Evolutionary conservation across 2,113 vertebrate species (phyloP).

Genomic region (Cyprinodon tularosa): DNA sequence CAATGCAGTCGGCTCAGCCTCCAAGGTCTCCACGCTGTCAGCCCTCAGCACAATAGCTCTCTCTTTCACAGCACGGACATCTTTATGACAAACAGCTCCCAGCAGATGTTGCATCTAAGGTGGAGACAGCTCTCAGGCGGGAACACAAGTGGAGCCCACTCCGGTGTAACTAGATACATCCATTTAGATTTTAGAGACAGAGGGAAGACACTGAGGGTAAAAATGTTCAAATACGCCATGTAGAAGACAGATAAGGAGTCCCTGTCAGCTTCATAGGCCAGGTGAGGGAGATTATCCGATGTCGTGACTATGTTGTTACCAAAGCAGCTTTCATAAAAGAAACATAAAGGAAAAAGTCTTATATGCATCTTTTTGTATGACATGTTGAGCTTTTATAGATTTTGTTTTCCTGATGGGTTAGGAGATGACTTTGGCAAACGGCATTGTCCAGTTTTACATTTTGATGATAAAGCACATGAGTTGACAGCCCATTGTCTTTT

Average conservation of each 20-base stretch:
- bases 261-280: constrained; percentile 81
- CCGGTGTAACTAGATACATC: constrained; percentile 85
- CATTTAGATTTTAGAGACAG: constrained; percentile 89
- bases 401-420: constrained; percentile 87
- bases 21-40: constrained; percentile 92
- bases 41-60: constrained; percentile 97
- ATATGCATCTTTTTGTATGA: constrained; percentile 99
- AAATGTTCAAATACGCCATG: constrained; percentile 33
- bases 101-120: constrained; percentile 68
- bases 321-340: constrained; percentile 97
- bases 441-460: constrained; percentile 60
- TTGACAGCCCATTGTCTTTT: constrained; percentile 36
- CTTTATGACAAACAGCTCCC: constrained; percentile 90
- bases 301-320: constrained; percentile 97
- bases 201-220: constrained; percentile 73
- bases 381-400: constrained; percentile 96
- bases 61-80: constrained; percentile 97
- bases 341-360: constrained; percentile 81
- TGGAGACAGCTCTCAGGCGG: constrained; percentile 61
- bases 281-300: constrained; percentile 84
- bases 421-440: constrained; percentile 77
- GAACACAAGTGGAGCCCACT: constrained; percentile 63
- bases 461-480: constrained; percentile 72
- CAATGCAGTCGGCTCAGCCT: constrained; percentile 90
- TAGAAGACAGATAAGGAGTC: constrained; percentile 51